These are phyloP conservation scores for Phytoseiulus persimilis DNA, from an alignment of 2,888 invertebrate genomes.

Conservation along the genomic window DNA sequence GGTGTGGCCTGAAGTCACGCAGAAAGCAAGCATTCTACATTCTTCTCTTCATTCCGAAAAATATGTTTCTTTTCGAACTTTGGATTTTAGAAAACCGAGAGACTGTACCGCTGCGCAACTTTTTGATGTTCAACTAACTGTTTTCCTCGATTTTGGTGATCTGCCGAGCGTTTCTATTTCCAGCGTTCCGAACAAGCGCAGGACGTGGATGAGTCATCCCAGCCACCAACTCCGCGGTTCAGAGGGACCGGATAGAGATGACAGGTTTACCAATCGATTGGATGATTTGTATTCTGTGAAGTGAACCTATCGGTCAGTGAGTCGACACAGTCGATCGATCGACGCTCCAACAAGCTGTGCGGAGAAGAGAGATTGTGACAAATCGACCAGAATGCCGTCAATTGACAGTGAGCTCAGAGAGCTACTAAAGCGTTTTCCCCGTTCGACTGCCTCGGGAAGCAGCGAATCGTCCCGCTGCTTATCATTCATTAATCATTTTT, in stretches of 20 bases:
- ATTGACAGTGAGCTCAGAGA: not conserved
- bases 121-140: too few relatives aligned
- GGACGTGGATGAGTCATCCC: not conserved
- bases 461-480: not conserved
- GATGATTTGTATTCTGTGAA: not conserved
- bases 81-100: too few relatives aligned
- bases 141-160: too few relatives aligned
- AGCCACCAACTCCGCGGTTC: not conserved
- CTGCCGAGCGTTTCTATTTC: too few relatives aligned
- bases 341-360: not conserved
- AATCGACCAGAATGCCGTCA: not conserved
- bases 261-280: not conserved
- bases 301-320: not conserved
- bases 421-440: not conserved
- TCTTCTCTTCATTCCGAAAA: too few relatives aligned
- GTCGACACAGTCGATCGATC: not conserved
- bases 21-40: too few relatives aligned
- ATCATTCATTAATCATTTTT: not conserved
- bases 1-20: too few relatives aligned
- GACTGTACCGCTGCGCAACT: too few relatives aligned
- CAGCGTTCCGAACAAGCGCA: not conserved
- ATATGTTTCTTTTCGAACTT: too few relatives aligned
- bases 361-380: not conserved
- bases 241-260: not conserved
- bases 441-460: not conserved